phyloP scores from a whole-genome alignment of 2,888 invertebrate species.

The Harpalus rufipes region DNA sequence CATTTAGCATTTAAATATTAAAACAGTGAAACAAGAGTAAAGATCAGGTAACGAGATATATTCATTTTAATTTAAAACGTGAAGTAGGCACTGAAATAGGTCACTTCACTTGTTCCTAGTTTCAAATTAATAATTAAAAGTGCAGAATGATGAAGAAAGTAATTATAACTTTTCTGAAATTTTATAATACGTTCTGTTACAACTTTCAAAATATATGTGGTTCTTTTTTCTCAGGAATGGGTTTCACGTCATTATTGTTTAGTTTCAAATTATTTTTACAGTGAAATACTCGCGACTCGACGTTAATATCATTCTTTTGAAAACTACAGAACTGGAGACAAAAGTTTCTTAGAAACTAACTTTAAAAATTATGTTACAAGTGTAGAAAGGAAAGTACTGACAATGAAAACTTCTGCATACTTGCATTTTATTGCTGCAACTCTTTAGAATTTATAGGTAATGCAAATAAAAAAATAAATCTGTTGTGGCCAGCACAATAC shows the following conservation, averaged over 20 bases:
- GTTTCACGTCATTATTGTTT: slow-evolving; percentile 23
- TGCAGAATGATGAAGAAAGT: slow-evolving; percentile 29
- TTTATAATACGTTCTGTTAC: slow-evolving; percentile 36
- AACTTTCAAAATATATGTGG: slow-evolving; percentile 22
- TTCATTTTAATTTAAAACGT: neutral
- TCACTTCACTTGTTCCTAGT: neutral
- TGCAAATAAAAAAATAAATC: too few species aligned
- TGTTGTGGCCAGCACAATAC: too few species aligned
- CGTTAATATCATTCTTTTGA: neutral
- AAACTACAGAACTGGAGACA: neutral
- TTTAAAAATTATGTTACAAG: slow-evolving; percentile 2
- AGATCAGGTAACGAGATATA: neutral
- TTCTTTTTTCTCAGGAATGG: neutral
- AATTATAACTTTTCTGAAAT: slow-evolving; percentile 40
- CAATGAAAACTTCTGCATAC: neutral
- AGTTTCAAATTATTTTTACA: slow-evolving; percentile 23
- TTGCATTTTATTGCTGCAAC: too few species aligned
- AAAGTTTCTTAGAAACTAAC: neutral
- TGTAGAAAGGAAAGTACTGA: slow-evolving; percentile 1
- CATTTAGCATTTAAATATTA: neutral
- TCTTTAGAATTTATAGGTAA: too few species aligned
- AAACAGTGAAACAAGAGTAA: neutral
- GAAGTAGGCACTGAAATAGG: neutral
- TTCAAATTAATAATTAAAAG: slow-evolving; percentile 35
- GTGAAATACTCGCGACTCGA: neutral